Evolutionary conservation across 2,888 invertebrate genomes (phyloP).

Genomic region (Zaprionus lineosus): DNA sequence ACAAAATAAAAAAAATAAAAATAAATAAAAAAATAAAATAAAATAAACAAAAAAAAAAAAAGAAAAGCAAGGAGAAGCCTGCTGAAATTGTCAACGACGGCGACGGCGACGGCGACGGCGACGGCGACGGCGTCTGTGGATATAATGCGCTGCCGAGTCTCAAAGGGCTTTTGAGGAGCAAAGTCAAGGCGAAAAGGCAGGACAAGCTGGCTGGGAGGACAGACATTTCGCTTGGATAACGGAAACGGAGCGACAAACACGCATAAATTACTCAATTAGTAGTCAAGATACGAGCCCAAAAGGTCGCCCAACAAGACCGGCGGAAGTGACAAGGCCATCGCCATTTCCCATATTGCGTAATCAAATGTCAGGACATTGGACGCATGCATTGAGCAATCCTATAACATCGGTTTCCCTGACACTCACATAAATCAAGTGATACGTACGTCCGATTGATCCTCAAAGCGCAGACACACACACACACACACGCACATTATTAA

Average conservation of each 20-base stretch:
- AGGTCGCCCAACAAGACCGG: conserved; percentile 39
- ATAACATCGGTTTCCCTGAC: neutral
- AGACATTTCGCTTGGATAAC: conserved; percentile 24
- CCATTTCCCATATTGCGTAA: conserved; percentile 55
- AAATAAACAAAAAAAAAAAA: no score
- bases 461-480: no score
- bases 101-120: no score
- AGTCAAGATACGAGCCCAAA: conserved; percentile 56
- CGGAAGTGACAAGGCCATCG: conserved; percentile 48
- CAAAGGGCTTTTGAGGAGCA: conserved; percentile 41
- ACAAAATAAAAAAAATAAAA: no score
- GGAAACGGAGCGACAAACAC: conserved; percentile 59
- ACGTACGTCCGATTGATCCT: conserved; percentile 24
- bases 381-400: conserved; percentile 10
- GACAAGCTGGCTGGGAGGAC: no score
- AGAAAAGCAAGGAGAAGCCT: conserved; percentile 54
- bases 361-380: conserved; percentile 65
- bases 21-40: no score
- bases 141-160: conserved; percentile 52
- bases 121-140: conserved; percentile 41
- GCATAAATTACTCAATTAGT: conserved; percentile 77
- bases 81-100: conserved; percentile 49
- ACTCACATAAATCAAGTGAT: conserved; percentile 36
- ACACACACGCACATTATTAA: conserved; percentile 54
- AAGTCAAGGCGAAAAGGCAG: conserved; percentile 6